phyloP scores from a whole-genome alignment of 1,140 invertebrate species.

The Zaprionus vittiger region DNA sequence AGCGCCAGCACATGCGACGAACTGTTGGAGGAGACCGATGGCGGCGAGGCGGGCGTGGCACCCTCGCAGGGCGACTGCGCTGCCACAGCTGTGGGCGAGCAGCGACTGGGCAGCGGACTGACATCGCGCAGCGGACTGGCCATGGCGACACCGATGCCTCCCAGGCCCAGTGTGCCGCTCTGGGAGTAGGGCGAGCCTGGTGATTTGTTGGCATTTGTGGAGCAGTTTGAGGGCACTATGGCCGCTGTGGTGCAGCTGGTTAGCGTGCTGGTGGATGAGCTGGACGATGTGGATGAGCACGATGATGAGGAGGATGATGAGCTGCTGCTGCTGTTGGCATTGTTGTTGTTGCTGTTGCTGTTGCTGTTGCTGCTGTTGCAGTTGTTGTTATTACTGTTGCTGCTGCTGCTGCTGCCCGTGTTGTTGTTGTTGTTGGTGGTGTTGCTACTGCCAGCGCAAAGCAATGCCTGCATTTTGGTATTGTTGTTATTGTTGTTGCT shows the following conservation, averaged over 20 bases:
- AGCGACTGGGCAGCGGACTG: constrained; percentile 48
- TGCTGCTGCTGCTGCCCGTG: constrained; percentile 8
- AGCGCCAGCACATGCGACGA: constrained; percentile 74
- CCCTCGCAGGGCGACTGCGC: constrained; percentile 63
- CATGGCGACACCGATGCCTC: constrained; percentile 36
- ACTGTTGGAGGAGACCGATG: constrained; percentile 63
- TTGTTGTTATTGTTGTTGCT: constrained; percentile 56
- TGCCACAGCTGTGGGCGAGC: constrained; percentile 43
- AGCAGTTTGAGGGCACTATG: constrained; percentile 76
- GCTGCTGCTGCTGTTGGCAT: constrained; percentile 50
- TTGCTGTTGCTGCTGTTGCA: constrained; percentile 26
- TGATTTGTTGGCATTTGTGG: constrained; percentile 81
- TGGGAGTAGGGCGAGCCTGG: constrained; percentile 67
- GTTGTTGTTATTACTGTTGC: constrained; percentile 18
- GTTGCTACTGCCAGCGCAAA: constrained; percentile 47
- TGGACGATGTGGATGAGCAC: constrained; percentile 72
- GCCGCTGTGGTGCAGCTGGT: constrained; percentile 80
- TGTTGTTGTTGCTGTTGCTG: constrained; percentile 35
- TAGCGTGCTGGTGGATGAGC: constrained; percentile 69
- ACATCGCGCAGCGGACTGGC: constrained; percentile 56
- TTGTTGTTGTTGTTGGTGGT: constrained; percentile 30
- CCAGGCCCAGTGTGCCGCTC: constrained; percentile 37
- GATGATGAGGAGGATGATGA: constrained; percentile 78
- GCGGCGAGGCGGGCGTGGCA: constrained; percentile 62
- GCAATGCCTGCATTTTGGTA: constrained; percentile 64